These are phyloP conservation scores for Mola mola DNA, from an alignment of 2,113 vertebrate genomes.

Conservation along the genomic window DNA sequence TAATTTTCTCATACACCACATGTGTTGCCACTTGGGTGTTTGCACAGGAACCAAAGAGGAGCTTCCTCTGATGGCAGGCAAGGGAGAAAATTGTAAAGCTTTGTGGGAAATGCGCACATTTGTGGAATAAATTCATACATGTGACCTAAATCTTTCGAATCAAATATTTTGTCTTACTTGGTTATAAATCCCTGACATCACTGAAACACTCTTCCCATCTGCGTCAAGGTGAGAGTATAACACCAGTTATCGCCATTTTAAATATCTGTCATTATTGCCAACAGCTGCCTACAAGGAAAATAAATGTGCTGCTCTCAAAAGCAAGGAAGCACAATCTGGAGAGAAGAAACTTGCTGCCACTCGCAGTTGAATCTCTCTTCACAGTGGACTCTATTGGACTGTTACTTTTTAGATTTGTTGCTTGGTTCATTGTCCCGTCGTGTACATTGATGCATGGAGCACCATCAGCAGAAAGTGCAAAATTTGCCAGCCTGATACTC, in stretches of 20 bases:
- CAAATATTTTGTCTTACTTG: too few relatives aligned
- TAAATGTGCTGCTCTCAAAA: slow-evolving; percentile 4
- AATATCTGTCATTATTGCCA: background rate
- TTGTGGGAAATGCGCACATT: too few relatives aligned
- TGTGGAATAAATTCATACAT: too few relatives aligned
- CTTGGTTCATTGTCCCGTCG: slow-evolving; percentile 10
- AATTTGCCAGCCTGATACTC: too few relatives aligned
- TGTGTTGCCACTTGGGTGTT: too few relatives aligned
- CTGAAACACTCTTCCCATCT: background rate
- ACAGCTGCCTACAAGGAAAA: background rate
- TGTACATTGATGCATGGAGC: too few relatives aligned
- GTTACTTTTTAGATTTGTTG: slow-evolving; percentile 10
- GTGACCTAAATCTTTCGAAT: too few relatives aligned
- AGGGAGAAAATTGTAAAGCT: too few relatives aligned
- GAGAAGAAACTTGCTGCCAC: background rate
- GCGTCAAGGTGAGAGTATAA: background rate
- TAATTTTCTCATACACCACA: too few relatives aligned
- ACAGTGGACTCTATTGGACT: slow-evolving; percentile 2
- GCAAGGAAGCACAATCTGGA: background rate
- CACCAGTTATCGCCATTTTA: slow-evolving; percentile 1
- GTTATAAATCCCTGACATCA: background rate
- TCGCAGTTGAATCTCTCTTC: background rate
- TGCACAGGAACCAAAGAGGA: too few relatives aligned
- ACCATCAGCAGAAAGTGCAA: too few relatives aligned
- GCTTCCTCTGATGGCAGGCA: too few relatives aligned